Conservation (phyloP, 2,113 vertebrate genomes). For the Phrynocephalus versicolor region DNA sequence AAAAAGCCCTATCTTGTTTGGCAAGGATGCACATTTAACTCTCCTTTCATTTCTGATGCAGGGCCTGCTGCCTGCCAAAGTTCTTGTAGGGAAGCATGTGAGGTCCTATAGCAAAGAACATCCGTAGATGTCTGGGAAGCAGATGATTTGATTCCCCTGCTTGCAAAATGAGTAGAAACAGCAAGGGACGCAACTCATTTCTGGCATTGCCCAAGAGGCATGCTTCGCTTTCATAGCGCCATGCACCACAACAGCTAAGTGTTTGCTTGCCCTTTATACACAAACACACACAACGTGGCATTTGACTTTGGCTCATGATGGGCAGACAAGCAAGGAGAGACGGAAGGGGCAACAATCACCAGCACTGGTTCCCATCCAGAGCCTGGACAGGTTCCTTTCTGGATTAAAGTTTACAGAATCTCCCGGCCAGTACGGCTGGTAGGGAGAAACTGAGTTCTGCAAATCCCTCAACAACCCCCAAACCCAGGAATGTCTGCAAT, state of each 20-base stretch:
- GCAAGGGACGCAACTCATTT: neutral
- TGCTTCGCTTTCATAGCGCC: neutral
- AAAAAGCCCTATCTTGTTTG: no score
- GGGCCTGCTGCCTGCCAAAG: neutral
- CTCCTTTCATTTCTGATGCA: neutral
- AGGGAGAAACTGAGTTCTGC: no score
- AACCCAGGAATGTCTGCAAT: no score
- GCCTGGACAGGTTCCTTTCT: neutral
- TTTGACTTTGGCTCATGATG: slow-evolving; percentile 12
- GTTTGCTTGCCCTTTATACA: neutral
- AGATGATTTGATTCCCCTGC: neutral
- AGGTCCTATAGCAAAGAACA: neutral
- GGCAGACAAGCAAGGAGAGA: neutral
- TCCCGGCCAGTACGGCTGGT: no score
- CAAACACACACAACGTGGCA: neutral
- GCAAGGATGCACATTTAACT: neutral
- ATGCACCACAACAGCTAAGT: neutral
- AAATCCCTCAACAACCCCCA: no score
- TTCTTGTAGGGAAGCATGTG: neutral
- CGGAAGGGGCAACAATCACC: neutral
- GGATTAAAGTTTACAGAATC: no score
- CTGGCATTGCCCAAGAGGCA: slow-evolving; percentile 17
- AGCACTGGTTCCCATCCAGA: neutral
- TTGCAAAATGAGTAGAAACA: neutral
- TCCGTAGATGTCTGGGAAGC: neutral